Percentiles rank a stretch among this genome's conserved stretches.
phyloP scores from a whole-genome alignment of 2,113 vertebrate genomes.

The Caranx ignobilis region DNA sequence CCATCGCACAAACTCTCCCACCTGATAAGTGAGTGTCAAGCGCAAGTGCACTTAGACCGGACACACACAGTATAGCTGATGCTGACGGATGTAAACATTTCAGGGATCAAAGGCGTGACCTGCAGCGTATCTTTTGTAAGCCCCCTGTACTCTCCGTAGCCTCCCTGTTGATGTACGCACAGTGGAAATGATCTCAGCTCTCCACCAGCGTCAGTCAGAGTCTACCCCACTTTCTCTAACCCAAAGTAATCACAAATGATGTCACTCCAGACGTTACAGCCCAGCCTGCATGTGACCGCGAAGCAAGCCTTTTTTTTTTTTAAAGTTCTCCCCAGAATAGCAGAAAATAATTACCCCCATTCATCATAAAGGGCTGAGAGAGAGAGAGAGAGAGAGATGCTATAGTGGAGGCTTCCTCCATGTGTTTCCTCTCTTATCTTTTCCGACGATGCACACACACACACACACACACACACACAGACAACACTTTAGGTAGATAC shows the following conservation, averaged over 20 bases:
- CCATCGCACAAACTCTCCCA: too few species aligned
- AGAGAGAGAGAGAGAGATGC: slow-evolving; percentile 19
- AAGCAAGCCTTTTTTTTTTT: slow-evolving; percentile 13
- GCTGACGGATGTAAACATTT: neutral
- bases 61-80: neutral
- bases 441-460: slow-evolving; percentile 20
- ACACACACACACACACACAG: too few species aligned
- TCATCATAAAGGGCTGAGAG: slow-evolving; percentile 40
- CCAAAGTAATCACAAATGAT: slow-evolving; percentile 21
- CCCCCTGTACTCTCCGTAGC: neutral
- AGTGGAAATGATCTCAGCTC: neutral
- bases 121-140: neutral
- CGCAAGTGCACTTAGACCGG: neutral
- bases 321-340: slow-evolving; percentile 43
- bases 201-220: neutral
- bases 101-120: neutral
- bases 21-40: neutral
- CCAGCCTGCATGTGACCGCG: neutral
- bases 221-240: neutral
- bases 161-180: neutral
- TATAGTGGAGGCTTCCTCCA: neutral
- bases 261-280: slow-evolving; percentile 6
- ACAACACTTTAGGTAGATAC: neutral
- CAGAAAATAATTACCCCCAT: slow-evolving; percentile 50
- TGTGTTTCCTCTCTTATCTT: slow-evolving; percentile 24